Evolutionary conservation across 2,797 vertebrate species (phyloP).

Genomic region (Mycteria americana): DNA sequence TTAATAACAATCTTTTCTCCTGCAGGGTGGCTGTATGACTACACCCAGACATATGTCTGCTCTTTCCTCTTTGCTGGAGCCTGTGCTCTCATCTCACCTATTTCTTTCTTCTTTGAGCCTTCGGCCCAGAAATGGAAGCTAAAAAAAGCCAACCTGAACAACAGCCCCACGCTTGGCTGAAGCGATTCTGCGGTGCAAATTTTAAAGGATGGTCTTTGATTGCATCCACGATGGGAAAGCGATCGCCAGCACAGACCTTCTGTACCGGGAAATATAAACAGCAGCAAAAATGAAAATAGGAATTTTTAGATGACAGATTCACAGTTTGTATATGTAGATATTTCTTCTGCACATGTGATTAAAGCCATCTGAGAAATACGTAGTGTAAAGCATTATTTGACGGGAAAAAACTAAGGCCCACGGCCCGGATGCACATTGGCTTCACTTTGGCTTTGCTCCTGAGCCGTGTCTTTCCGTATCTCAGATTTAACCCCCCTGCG

Average conservation of each 20-base stretch:
- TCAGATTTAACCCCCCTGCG: accelerated
- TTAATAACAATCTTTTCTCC: constrained; percentile 12
- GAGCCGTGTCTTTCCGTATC: background rate
- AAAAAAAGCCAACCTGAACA: constrained; percentile 54
- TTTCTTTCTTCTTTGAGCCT: constrained; percentile 89
- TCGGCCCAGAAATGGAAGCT: constrained; percentile 82
- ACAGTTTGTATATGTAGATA: background rate
- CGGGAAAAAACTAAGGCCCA: background rate
- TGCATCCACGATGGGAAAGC: accelerated
- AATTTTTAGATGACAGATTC: background rate
- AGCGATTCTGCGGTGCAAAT: background rate
- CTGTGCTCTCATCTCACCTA: constrained; percentile 88
- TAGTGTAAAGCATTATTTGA: background rate
- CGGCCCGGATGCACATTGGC: accelerated
- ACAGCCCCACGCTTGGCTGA: background rate
- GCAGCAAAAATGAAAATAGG: background rate
- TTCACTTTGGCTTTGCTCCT: background rate
- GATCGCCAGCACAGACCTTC: background rate
- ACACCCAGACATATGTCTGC: constrained; percentile 87
- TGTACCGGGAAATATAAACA: background rate
- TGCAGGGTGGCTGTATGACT: constrained; percentile 91
- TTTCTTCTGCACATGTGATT: background rate
- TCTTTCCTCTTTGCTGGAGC: constrained; percentile 92
- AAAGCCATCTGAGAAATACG: background rate
- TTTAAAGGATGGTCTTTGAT: background rate